Percentiles rank a stretch among this genome's conserved stretches.
Conservation (phyloP, 2,113 vertebrate genomes). For the Psittacara wagleri region DNA sequence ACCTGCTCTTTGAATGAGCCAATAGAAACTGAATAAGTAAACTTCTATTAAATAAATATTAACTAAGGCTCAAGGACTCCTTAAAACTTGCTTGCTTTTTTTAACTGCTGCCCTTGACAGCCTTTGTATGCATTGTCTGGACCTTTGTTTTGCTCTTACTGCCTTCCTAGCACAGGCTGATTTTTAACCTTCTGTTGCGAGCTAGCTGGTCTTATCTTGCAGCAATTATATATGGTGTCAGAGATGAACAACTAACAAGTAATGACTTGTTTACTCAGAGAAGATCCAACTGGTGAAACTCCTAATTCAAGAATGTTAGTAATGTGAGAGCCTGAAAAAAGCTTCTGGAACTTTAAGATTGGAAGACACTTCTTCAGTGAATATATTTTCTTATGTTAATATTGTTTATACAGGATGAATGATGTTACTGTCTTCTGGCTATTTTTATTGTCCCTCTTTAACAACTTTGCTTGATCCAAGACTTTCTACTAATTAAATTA, state of each 20-base stretch:
- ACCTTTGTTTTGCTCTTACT: neutral
- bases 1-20: neutral
- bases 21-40: neutral
- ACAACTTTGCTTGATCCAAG: neutral
- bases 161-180: neutral
- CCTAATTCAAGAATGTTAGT: neutral
- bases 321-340: neutral
- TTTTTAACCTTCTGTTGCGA: neutral
- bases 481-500: neutral
- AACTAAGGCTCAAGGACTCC: neutral
- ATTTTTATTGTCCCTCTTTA: neutral
- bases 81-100: neutral
- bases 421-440: neutral
- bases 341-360: neutral
- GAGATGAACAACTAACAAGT: neutral
- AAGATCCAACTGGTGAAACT: neutral
- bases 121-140: neutral
- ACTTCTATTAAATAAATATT: neutral
- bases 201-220: neutral
- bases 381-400: neutral
- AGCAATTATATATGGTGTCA: neutral
- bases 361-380: neutral
- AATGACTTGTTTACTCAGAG: neutral
- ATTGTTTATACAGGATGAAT: neutral
- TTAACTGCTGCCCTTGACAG: neutral